Evolutionary conservation across 2,888 invertebrate genomes (phyloP), one percentile per base, ranked within the genome.

Genomic region (Spodoptera picta): DNA sequence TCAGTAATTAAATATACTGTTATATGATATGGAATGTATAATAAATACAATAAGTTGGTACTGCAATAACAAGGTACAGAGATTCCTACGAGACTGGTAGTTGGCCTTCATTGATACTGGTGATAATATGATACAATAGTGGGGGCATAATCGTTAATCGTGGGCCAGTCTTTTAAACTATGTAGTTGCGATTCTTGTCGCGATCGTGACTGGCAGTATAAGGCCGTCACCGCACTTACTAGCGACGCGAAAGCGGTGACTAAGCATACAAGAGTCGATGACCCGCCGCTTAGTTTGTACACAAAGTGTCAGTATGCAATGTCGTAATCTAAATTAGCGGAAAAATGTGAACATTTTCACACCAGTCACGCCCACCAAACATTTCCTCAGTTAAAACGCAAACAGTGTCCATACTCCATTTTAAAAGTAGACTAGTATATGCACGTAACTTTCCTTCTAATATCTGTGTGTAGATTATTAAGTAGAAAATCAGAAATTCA

Each of bases 211-310:
- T 57, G 50, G 65, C 68, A 69, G 70, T 78, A 75, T 80, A 78
- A 80, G 72, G 76, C 72, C 50, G 57, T 54, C 66, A 62, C 47
- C 66, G 65, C 60, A 73, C 59, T 69, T 69, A 73, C 70, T 73
- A 73, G 69, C 74, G 62, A 62, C 74, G 82, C 80, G 82, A 87
- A 86, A 87, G 85, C 81, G 71, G 76, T 84, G 83, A 84, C 82
- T 86, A 78, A 83, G 77, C 69, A 66, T 63, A 60, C 64, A 56
- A 54, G 65, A 75, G 87, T 83, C 87, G 82, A 81, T 78, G 89
- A 89, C 87, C 88, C 71, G 61, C 55, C 59, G 60, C 54, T 60
- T 75, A 80, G 81, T 81, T 81, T 80, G 82, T 75, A 60, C 54
- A 61, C 66, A 63, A 64, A 72, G 66, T 73, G 56, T 52, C 60